Base-by-base conservation (phyloP, 1,140 invertebrate genomes). In the Magallana gigas region DNA sequence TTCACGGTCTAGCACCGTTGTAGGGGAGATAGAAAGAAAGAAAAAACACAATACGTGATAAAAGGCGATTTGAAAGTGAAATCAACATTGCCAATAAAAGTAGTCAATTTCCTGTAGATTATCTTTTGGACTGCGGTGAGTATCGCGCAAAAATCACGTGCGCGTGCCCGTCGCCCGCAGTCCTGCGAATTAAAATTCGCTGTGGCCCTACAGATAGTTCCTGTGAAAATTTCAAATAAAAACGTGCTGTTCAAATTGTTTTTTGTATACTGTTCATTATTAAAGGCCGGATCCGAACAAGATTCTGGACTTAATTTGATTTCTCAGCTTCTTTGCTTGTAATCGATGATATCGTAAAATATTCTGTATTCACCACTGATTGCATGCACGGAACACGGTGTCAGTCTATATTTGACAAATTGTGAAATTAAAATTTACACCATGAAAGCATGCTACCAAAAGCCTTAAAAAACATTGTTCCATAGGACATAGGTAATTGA, bases 71-170 rank as follows among this genome's bases (percentile, higher is more conserved):
- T 71, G 23, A 71, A 23, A 71, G 68, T 11, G 68, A 71, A 29
- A 71, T 71, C 68, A 71, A 29, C 68, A 71, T 71, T 71, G 18
- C 68, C 68, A 71, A 71, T 71, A 71, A 71, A 71, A 29, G 68
- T 71, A 71, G 68, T 71, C 68, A 71, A 71, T 71, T 71, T 71
- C 68, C 68, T 71, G 68, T 71, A 23, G 18, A 29, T 18, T 18
- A 71, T 71, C 23, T 71, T 71, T 71, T 23, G 18, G 68, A 71
- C 68, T 8, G 68, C 68, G 68, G 23, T 71, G 68, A 71, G 23
- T 29, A 23, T 8, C 23, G 68, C 11, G 68, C 9, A 71, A 71
- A 36, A 71, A 71, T 23, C 68, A 71, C 68, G 68, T 71, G 68
- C 68, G 36, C 36, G 36, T 12, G 68, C 2, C 36, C 36, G 68